Base-by-base conservation (phyloP, 2,797 vertebrate genomes). In the Gila robusta region DNA sequence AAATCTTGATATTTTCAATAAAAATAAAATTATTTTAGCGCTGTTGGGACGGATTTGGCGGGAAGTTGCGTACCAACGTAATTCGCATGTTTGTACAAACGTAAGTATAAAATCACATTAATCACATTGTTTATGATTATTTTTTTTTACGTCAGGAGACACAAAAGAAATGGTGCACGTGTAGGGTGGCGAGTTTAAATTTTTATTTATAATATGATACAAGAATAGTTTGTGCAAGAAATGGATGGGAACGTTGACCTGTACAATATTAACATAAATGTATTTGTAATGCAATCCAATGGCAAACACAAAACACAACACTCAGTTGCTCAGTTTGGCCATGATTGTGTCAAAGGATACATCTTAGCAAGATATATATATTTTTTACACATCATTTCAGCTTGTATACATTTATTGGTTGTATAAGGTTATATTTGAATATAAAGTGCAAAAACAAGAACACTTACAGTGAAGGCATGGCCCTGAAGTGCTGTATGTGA, bases 121-220 rank as follows among this genome's bases (percentile, higher is more conserved):
- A 2, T 16, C 23, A n/a, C 56, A 59, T n/a, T 62, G 56, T n/a
- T 59, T 4, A n/a, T 59, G 23, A 12, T 59, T 1, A 39, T 8
- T 4, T 8, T 16, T 52, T 54, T 59, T n/a, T 11, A 2, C 0
- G 4, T 6, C 72, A 19, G 10, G 19, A 39, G 28, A 80, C 62
- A 37, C 11, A 47, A 35, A 44, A 69, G 3, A 21, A 47, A 66
- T 19, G 28, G 8, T 70, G 49, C 87, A 85, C 35, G 87, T 88
- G 49, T 91, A 89, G 81, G 76, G 92, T 73, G 93, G 91, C 90
- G 85, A 92, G 94, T 96, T 95, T 96, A 94, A 92, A 94, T 91
- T 96, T 97, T 96, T 98, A 99, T 99, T 98, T 98, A 97, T 98
- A 98, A 97, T 98, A 98, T 98, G 96, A 97, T 98, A 99, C 97